A percentile compares a stretch with the other conserved stretches of the same genome.
phyloP scores from a whole-genome alignment of 2,888 invertebrate genomes.

The Athripsodes cinereus region DNA sequence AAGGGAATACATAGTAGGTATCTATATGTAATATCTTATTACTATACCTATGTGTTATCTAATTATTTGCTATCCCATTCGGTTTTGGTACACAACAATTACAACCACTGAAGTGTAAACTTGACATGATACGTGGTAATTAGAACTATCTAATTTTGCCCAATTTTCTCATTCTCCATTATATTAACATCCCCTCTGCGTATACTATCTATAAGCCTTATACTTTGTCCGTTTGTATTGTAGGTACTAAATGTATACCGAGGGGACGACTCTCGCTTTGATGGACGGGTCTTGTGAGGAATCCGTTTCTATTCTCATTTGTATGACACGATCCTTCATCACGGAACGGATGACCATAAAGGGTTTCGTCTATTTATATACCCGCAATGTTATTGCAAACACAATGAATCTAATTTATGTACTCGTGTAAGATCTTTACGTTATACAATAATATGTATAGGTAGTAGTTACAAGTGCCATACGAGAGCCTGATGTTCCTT shows the following conservation, averaged over 20 bases:
- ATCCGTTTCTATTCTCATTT: conserved; percentile 1
- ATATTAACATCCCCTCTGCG: not conserved
- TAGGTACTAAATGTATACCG: no score
- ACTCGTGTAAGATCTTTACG: no score
- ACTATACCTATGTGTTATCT: no score
- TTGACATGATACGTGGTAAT: not conserved
- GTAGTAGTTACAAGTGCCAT: no score
- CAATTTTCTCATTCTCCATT: not conserved
- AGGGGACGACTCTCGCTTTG: not conserved
- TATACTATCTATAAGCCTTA: not conserved
- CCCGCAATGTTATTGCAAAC: not conserved
- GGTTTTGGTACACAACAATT: not conserved
- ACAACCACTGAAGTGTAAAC: not conserved
- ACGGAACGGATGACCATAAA: conserved; percentile 3
- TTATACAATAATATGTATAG: no score
- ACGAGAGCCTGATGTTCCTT: no score
- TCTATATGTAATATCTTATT: no score
- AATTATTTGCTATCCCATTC: no score
- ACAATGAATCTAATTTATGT: no score
- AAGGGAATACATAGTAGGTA: no score
- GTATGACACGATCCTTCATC: conserved; percentile 1
- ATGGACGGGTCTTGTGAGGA: conserved; percentile 4
- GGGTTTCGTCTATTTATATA: conserved; percentile 1
- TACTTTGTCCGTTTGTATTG: not conserved
- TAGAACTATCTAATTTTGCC: conserved; percentile 1